Base-by-base conservation (phyloP, 1,140 invertebrate genomes). In the Bombus difficillimus region DNA sequence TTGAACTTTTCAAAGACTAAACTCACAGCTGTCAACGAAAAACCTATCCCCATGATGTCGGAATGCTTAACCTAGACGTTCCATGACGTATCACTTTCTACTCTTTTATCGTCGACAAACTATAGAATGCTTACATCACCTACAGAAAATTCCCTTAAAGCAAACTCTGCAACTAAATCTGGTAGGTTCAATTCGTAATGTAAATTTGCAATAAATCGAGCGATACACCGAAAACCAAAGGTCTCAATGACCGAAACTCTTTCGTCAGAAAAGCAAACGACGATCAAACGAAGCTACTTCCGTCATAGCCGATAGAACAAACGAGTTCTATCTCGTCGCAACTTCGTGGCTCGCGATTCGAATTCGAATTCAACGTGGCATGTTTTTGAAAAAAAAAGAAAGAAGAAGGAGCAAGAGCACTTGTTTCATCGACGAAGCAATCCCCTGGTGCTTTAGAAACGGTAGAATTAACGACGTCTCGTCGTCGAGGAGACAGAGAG, bases 381-480 rank as follows among this genome's bases (percentile, higher is more conserved):
- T 28, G 47, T 68, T 69, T 78, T 78, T 68, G 34, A n/a, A 34
- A 47, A 47, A 37, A 71, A 15, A 1, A 25, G 6, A 32, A n/a
- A 2, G n/a, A n/a, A n/a, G n/a, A 22, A 37, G 3, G 15, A 41
- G 15, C n/a, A 57, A 80, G 68, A 37, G 77, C 77, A 85, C 83
- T 73, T 80, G 77, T 68, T 25, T 15, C 53, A 22, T 18, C 32
- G 81, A 10, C 57, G 64, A 32, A 69, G 68, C 53, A 64, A 77
- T 32, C 39, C 59, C 34, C 15, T 15, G 53, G 32, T 32, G 66
- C 64, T 84, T 71, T 79, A 57, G 75, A 62, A 79, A 79, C 79
- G 83, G 57, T 28, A 12, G 37, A 62, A 57, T 69, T 72, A 78
- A 78, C 73, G 68, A 64, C 85, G 80, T 57, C 53, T 43, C 66